Evolutionary conservation across 1,140 invertebrate genomes (phyloP).

Genomic region (Aphelenchoides fujianensis): DNA sequence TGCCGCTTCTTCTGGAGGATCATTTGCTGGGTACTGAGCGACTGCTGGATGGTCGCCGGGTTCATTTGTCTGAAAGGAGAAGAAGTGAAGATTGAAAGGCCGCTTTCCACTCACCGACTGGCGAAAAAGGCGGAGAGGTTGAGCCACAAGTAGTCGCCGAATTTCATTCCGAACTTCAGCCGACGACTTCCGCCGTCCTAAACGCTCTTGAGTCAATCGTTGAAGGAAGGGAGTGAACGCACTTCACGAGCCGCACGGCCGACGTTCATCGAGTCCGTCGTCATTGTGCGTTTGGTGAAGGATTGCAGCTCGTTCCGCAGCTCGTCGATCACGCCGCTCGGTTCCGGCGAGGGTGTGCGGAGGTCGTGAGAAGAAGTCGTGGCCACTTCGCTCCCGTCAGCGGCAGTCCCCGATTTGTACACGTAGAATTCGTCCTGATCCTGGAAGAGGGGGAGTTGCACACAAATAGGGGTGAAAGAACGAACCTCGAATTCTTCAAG

Average conservation of each 20-base stretch:
- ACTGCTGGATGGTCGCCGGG: slow-evolving; percentile 10
- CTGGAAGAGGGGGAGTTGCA: slow-evolving; percentile 14
- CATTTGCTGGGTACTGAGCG: slow-evolving; percentile 19
- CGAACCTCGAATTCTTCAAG: slow-evolving; percentile 34
- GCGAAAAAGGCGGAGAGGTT: slow-evolving; percentile 38
- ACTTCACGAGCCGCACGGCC: background rate
- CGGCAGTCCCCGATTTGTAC: slow-evolving; percentile 23
- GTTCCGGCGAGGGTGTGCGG: background rate
- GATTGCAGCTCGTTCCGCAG: slow-evolving; percentile 8
- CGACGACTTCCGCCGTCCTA: background rate
- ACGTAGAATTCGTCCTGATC: slow-evolving; percentile 22
- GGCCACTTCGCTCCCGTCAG: slow-evolving; percentile 10
- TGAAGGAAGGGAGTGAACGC: background rate
- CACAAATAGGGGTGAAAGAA: slow-evolving; percentile 18
- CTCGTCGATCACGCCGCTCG: slow-evolving; percentile 3
- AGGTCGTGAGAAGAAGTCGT: slow-evolving; percentile 13
- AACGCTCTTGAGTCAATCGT: background rate
- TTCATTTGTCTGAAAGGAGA: slow-evolving; percentile 30
- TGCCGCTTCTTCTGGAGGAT: slow-evolving; percentile 26
- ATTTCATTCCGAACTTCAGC: slow-evolving; percentile 11
- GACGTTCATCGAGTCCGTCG: slow-evolving; percentile 6
- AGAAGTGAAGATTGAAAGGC: too few relatives aligned
- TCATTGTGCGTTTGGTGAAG: background rate
- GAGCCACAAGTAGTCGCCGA: slow-evolving; percentile 34
- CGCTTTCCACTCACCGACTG: slow-evolving; percentile 28